These are phyloP conservation scores for Dysidea cf. avara DNA, from an alignment of 37 sponge, comb jelly and placozoan species.

Conservation along the genomic window DNA sequence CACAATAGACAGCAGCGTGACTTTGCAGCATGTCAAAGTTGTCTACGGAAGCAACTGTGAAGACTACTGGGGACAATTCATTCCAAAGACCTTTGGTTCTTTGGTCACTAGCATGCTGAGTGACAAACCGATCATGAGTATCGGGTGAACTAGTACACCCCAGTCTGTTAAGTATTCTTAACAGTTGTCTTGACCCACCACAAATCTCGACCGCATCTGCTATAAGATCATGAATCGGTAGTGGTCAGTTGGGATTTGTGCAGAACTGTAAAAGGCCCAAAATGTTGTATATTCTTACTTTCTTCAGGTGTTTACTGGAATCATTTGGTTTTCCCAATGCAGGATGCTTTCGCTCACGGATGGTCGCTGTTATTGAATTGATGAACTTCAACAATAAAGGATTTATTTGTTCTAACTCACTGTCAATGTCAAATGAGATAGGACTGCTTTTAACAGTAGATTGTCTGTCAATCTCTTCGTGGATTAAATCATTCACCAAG, in stretches of 20 bases:
- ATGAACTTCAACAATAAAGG: not conserved
- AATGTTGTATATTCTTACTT: not conserved
- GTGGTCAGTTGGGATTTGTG: constrained; percentile 4
- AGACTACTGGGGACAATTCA: not conserved
- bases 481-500: no score
- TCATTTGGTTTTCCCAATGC: not conserved
- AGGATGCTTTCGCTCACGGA: no score
- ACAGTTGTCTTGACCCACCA: no score
- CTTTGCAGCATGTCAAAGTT: no score
- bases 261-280: no score
- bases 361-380: not conserved
- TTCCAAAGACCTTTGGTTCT: constrained; percentile 23
- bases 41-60: constrained; percentile 21
- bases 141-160: constrained; percentile 3
- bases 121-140: constrained; percentile 27
- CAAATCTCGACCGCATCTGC: no score
- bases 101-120: not conserved
- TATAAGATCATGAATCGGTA: no score
- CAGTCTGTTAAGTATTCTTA: no score
- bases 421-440: not conserved
- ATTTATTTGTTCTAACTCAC: not conserved
- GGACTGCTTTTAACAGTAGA: not conserved
- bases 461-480: no score
- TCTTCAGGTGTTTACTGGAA: not conserved
- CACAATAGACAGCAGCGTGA: no score